Percentiles rank a stretch among this genome's conserved stretches.
Conservation (phyloP, 2,888 invertebrate species). For the Latrodectus hesperus region DNA sequence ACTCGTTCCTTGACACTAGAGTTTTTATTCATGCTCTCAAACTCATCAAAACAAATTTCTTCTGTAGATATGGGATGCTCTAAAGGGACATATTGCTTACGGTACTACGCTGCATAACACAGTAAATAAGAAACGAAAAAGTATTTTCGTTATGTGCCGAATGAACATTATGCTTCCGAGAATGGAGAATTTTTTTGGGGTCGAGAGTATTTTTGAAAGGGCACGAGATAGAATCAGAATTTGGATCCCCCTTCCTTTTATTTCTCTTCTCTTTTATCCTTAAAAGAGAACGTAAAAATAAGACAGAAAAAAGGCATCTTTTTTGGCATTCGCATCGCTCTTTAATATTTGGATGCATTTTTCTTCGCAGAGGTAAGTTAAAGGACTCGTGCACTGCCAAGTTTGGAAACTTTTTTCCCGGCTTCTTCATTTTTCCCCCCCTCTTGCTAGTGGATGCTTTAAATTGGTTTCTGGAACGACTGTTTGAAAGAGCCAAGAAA, state of each 20-base stretch:
- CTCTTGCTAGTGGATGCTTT: conserved; percentile 49
- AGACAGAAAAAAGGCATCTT: background rate
- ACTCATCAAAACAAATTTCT: background rate
- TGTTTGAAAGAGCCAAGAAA: conserved; percentile 32
- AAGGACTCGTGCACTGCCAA: conserved; percentile 10
- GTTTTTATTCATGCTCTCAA: background rate
- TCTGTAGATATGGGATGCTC: background rate
- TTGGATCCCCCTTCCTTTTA: conserved; percentile 27
- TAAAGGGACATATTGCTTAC: background rate
- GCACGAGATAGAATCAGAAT: conserved; percentile 45
- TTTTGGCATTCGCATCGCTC: conserved; percentile 31
- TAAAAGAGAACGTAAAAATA: background rate
- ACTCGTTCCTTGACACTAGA: background rate
- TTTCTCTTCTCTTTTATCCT: conserved; percentile 7
- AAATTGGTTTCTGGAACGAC: conserved; percentile 65
- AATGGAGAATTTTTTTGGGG: conserved; percentile 31
- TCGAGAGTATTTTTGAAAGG: conserved; percentile 34
- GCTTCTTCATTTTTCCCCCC: background rate
- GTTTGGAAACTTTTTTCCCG: conserved; percentile 45
- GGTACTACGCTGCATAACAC: background rate
- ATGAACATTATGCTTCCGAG: conserved; percentile 30
- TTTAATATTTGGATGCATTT: conserved; percentile 34
- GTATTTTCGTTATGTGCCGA: conserved; percentile 28
- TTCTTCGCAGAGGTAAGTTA: conserved; percentile 13
- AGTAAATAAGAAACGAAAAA: conserved; percentile 23